These are phyloP conservation scores for Drosophila arizonae DNA, from an alignment of 1,140 invertebrate genomes.

Conservation along the genomic window DNA sequence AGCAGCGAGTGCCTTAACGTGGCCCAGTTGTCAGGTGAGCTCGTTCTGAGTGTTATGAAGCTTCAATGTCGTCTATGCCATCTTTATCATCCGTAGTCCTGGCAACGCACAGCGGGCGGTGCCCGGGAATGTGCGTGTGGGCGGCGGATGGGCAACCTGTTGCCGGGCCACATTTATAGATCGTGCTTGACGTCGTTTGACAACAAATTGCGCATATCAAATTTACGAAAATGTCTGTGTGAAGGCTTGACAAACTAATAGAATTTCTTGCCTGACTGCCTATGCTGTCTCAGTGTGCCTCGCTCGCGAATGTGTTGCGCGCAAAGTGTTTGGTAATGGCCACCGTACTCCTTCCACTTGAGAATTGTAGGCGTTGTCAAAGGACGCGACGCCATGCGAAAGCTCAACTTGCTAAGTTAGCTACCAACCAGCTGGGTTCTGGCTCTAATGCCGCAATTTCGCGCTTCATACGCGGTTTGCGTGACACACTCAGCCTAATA, in stretches of 20 bases:
- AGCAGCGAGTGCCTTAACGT: constrained; percentile 30
- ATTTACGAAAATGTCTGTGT: constrained; percentile 74
- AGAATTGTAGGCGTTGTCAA: constrained; percentile 71
- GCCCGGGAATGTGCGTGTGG: constrained; percentile 53
- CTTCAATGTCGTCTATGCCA: constrained; percentile 13
- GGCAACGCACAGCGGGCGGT: not conserved
- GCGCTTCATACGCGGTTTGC: constrained; percentile 72
- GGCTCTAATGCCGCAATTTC: constrained; percentile 65
- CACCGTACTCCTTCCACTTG: not conserved
- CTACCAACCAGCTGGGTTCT: constrained; percentile 30
- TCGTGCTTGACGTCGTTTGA: constrained; percentile 58
- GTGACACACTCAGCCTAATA: constrained; percentile 38
- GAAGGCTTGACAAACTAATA: constrained; percentile 75
- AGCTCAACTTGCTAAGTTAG: not conserved
- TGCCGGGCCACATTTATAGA: constrained; percentile 46
- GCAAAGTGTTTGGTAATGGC: constrained; percentile 70
- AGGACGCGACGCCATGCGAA: constrained; percentile 15
- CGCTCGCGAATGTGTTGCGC: constrained; percentile 35
- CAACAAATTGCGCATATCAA: constrained; percentile 81
- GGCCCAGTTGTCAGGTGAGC: constrained; percentile 32
- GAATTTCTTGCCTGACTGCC: constrained; percentile 63
- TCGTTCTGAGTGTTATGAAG: constrained; percentile 66
- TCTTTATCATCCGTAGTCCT: constrained; percentile 22
- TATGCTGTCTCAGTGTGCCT: not conserved
- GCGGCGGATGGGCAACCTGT: constrained; percentile 67